Percentiles rank a stretch among this genome's conserved stretches.
Conservation (phyloP, 2,888 invertebrate species). For the Drosophila lacicola region DNA sequence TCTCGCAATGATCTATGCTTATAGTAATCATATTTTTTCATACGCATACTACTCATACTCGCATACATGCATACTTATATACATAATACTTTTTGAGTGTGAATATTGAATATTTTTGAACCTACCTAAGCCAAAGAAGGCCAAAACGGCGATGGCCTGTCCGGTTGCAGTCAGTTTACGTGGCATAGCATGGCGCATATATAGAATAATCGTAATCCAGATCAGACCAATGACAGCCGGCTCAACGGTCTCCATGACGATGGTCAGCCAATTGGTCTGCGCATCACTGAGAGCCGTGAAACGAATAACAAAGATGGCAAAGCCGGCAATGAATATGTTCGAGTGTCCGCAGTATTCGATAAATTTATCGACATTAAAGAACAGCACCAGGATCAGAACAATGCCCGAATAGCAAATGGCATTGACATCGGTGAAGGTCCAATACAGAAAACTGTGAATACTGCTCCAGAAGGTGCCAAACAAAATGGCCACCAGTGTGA, state of each 20-base stretch:
- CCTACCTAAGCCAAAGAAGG: conserved; percentile 91
- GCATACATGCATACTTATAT: too few relatives aligned
- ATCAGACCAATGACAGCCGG: conserved; percentile 91
- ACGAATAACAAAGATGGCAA: conserved; percentile 91
- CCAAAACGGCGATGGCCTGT: conserved; percentile 91
- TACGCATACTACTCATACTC: too few relatives aligned
- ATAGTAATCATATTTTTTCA: too few relatives aligned
- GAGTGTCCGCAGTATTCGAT: conserved; percentile 93
- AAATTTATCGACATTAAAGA: conserved; percentile 90
- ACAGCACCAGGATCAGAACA: conserved; percentile 77
- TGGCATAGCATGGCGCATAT: conserved; percentile 92
- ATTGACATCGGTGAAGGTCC: conserved; percentile 86
- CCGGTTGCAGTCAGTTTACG: conserved; percentile 91
- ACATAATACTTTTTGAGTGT: too few relatives aligned
- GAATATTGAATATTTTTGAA: background rate
- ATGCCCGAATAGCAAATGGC: conserved; percentile 74
- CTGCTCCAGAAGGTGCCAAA: conserved; percentile 93
- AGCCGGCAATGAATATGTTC: conserved; percentile 93
- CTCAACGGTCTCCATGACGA: conserved; percentile 90
- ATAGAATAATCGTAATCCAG: conserved; percentile 92
- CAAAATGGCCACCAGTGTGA: conserved; percentile 89
- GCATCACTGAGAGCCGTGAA: conserved; percentile 88
- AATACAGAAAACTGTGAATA: conserved; percentile 91
- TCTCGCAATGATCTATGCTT: too few relatives aligned
- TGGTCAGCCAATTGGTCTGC: conserved; percentile 88